A percentile compares a stretch with the other conserved stretches of the same genome.
These are phyloP conservation scores for Zaprionus camerounensis DNA, from an alignment of 1,140 invertebrate genomes.

Conservation along the genomic window DNA sequence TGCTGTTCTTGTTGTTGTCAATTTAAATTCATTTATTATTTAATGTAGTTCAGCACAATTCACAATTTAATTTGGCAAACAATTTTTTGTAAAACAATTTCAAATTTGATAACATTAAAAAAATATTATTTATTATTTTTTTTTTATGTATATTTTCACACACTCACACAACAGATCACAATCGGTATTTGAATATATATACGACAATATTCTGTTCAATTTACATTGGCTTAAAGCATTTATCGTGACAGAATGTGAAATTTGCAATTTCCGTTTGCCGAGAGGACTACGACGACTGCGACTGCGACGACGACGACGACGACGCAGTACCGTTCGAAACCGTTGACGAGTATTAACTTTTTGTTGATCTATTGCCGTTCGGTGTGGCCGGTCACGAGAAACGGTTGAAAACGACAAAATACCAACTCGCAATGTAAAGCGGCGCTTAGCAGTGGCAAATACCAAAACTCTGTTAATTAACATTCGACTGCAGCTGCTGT, in stretches of 20 bases:
- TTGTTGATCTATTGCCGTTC: conserved; percentile 39
- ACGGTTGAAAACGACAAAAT: conserved; percentile 25
- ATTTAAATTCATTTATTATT: conserved; percentile 2
- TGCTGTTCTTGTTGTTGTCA: background rate
- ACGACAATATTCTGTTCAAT: background rate
- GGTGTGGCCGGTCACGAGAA: conserved; percentile 25
- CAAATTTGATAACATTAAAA: conserved; percentile 12
- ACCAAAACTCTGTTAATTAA: conserved; percentile 25
- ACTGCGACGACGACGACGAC: conserved; percentile 22
- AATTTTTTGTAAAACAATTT: background rate
- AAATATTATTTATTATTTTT: background rate
- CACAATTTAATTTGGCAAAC: background rate
- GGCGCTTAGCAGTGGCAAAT: conserved; percentile 3
- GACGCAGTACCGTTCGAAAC: conserved; percentile 54
- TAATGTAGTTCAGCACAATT: background rate
- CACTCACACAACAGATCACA: background rate
- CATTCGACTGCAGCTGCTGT: background rate
- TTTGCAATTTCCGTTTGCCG: conserved; percentile 28
- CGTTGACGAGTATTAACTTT: conserved; percentile 54
- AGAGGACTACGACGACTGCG: conserved; percentile 5
- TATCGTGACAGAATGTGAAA: conserved; percentile 30
- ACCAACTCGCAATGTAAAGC: conserved; percentile 1
- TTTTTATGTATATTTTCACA: background rate
- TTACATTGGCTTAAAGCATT: conserved; percentile 33
- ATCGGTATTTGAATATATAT: conserved; percentile 1